Percentiles rank a stretch among this genome's conserved stretches.
These are phyloP conservation scores for Pholis gunnellus DNA, from an alignment of 2,113 vertebrate genomes.

Conservation along the genomic window DNA sequence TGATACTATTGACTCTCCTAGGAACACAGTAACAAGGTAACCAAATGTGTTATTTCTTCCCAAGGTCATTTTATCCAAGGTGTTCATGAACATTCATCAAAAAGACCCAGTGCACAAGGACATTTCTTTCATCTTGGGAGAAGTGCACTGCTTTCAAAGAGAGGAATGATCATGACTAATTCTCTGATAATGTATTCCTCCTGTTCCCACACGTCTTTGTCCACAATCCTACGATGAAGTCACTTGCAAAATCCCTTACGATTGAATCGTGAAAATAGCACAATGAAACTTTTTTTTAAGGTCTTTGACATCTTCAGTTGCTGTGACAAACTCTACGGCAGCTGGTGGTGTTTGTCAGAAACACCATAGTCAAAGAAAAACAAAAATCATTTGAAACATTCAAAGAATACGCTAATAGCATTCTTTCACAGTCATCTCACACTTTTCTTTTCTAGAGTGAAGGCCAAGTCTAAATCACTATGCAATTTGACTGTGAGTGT, in stretches of 20 bases:
- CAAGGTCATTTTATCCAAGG: conserved; percentile 27
- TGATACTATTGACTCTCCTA: background rate
- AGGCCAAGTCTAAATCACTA: background rate
- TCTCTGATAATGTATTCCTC: background rate
- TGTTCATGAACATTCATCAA: background rate
- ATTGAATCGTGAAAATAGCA: conserved; percentile 10
- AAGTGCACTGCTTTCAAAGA: conserved; percentile 7
- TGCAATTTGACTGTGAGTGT: background rate
- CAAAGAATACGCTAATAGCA: background rate
- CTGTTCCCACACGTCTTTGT: background rate
- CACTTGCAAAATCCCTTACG: background rate
- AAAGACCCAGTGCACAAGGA: background rate
- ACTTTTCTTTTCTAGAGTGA: background rate
- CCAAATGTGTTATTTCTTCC: conserved; percentile 23
- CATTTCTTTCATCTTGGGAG: conserved; percentile 7
- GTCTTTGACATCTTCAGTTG: conserved; percentile 14
- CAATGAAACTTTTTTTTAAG: conserved; percentile 11
- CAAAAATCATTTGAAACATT: background rate
- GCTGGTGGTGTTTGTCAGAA: conserved; percentile 20
- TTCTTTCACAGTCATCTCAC: background rate
- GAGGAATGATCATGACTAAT: background rate
- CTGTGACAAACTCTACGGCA: conserved; percentile 15
- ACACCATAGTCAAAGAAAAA: background rate
- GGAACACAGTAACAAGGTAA: conserved; percentile 16
- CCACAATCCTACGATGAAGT: background rate